A percentile compares a stretch with the other conserved stretches of the same genome.
phyloP scores from a whole-genome alignment of 2,888 invertebrate species.

The Eupithecia exiguata region DNA sequence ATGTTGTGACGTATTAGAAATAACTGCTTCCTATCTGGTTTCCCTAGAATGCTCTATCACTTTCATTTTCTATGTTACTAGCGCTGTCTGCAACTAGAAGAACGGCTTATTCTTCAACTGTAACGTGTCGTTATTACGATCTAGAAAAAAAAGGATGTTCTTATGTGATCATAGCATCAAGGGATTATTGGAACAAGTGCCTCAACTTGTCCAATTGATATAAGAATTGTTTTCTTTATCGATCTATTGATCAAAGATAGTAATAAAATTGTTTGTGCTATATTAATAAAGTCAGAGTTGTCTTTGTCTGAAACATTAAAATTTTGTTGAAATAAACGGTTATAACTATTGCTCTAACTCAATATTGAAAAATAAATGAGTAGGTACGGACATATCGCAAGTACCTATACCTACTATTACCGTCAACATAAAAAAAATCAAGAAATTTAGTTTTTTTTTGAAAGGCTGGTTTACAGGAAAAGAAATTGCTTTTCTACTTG shows the following conservation, averaged over 20 bases:
- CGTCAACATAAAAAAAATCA: background rate
- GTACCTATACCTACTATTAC: too few relatives aligned
- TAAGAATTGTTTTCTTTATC: constrained; percentile 13
- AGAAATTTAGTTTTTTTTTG: background rate
- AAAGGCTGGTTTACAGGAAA: background rate
- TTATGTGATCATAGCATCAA: background rate
- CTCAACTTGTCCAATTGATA: constrained; percentile 12
- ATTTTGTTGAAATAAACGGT: background rate
- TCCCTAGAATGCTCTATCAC: constrained; percentile 8
- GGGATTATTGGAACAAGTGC: background rate
- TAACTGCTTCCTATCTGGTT: constrained; percentile 18
- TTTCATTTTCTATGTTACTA: constrained; percentile 20
- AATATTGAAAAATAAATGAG: background rate
- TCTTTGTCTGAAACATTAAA: background rate
- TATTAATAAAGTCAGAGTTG: background rate
- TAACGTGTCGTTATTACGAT: background rate
- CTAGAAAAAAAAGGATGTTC: background rate
- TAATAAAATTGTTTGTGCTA: background rate
- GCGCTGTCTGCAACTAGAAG: background rate
- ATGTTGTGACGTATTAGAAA: constrained; percentile 10
- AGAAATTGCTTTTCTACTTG: background rate
- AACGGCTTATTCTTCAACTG: background rate
- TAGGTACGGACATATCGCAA: background rate
- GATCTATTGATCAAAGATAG: constrained; percentile 14
- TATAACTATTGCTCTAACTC: background rate